Conservation (phyloP, 2,113 vertebrate species). For the Phyllostomus hastatus region DNA sequence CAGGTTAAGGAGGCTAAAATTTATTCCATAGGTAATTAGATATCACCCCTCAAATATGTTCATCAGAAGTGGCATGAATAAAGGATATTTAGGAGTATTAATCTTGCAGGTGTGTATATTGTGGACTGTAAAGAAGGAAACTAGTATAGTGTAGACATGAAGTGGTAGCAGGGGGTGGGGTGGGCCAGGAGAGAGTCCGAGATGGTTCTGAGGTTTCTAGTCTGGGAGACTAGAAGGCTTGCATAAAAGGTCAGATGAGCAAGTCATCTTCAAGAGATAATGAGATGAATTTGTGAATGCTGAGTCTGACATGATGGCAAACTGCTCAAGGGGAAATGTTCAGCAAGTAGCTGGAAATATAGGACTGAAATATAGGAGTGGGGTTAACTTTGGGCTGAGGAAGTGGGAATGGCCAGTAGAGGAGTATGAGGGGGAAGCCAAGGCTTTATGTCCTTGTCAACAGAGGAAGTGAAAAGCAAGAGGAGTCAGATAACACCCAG, state of each 20-base stretch:
- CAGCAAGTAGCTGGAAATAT: constrained; percentile 3
- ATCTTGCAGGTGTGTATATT: background rate
- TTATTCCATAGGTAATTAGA: background rate
- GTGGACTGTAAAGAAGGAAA: background rate
- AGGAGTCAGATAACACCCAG: background rate
- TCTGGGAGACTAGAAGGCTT: background rate
- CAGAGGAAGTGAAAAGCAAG: background rate
- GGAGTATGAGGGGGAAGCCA: background rate
- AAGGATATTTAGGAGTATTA: constrained; percentile 5
- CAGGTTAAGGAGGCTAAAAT: constrained; percentile 29
- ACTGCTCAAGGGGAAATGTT: background rate
- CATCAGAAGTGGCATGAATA: background rate
- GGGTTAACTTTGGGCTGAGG: background rate
- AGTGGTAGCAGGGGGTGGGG: background rate
- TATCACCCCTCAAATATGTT: background rate
- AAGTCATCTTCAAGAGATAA: background rate
- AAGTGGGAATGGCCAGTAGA: background rate
- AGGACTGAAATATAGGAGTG: background rate
- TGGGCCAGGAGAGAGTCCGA: background rate
- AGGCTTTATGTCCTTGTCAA: background rate
- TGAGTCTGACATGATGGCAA: constrained; percentile 27
- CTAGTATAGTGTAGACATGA: background rate
- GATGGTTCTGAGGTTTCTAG: constrained; percentile 24
- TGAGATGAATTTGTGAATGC: background rate
- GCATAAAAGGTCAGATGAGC: constrained; percentile 9